Evolutionary conservation across 2,888 invertebrate genomes (phyloP).

Genomic region (Phlogophora meticulosa): DNA sequence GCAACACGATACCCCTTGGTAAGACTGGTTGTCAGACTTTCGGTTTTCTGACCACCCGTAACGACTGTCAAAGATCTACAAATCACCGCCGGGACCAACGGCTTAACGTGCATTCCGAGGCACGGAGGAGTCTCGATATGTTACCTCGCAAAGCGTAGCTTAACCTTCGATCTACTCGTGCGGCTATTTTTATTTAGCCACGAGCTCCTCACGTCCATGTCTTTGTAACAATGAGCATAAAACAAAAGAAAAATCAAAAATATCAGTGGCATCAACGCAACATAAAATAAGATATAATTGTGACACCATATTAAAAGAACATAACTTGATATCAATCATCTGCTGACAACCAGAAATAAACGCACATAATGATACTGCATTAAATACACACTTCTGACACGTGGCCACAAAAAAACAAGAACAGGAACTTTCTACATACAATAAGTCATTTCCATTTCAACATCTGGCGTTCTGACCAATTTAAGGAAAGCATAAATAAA

Average conservation of each 20-base stretch:
- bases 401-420: slow-evolving; percentile 46
- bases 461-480: slow-evolving; percentile 44
- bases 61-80: no score
- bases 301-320: slow-evolving; percentile 36
- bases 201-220: no score
- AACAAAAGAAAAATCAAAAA: slow-evolving; percentile 22
- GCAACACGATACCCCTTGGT: no score
- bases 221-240: no score
- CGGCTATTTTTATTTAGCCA: no score
- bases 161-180: no score
- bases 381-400: slow-evolving; percentile 43
- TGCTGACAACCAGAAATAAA: slow-evolving; percentile 43
- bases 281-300: slow-evolving; percentile 26
- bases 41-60: no score
- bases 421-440: slow-evolving; percentile 67
- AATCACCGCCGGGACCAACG: no score
- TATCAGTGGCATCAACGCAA: not conserved
- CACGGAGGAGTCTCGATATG: no score
- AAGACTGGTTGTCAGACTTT: no score
- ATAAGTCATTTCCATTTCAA: slow-evolving; percentile 58
- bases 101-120: no score
- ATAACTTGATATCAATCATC: slow-evolving; percentile 42
- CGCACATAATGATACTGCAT: slow-evolving; percentile 31
- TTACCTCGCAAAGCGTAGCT: no score
- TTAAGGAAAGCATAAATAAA: slow-evolving; percentile 64